A percentile compares a stretch with the other conserved stretches of the same genome.
Evolutionary conservation across 2,113 vertebrate species (phyloP).

Genomic region (Trematocara variabile): DNA sequence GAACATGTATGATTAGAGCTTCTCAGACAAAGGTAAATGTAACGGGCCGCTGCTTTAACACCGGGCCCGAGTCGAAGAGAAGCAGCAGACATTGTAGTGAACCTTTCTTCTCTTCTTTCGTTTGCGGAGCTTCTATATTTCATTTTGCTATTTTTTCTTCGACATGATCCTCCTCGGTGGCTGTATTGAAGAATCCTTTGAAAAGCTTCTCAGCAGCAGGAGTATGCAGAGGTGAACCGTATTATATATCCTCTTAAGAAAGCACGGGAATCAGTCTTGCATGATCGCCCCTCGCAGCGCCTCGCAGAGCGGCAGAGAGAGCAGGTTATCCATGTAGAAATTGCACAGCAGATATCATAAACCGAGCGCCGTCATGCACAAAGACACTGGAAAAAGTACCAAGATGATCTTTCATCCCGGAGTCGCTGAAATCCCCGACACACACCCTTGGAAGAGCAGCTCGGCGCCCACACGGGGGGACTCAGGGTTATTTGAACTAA

Average conservation of each 20-base stretch:
- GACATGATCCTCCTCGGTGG: slow-evolving; percentile 8
- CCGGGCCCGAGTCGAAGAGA: not conserved
- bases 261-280: slow-evolving; percentile 67
- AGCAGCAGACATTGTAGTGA: not conserved
- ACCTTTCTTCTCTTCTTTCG: slow-evolving; percentile 11
- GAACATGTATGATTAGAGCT: not conserved
- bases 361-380: slow-evolving; percentile 57
- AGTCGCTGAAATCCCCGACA: slow-evolving; percentile 50
- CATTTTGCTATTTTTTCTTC: slow-evolving; percentile 34
- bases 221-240: slow-evolving; percentile 63
- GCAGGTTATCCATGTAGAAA: slow-evolving; percentile 69
- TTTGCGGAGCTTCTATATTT: not conserved
- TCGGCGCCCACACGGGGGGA: slow-evolving; percentile 36
- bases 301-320: slow-evolving; percentile 34
- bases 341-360: slow-evolving; percentile 64
- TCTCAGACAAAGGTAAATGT: accelerated
- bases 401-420: slow-evolving; percentile 57
- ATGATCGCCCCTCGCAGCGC: slow-evolving; percentile 58
- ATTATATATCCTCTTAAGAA: slow-evolving; percentile 72
- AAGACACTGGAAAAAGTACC: slow-evolving; percentile 56
- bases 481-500: slow-evolving; percentile 56
- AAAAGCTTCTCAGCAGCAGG: slow-evolving; percentile 46
- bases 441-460: slow-evolving; percentile 48
- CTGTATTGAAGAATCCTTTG: slow-evolving; percentile 17
- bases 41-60: not conserved